A percentile compares a stretch with the other conserved stretches of the same genome.
These are phyloP conservation scores for Spermophilus dauricus DNA, from an alignment of 2,113 vertebrate species.

Conservation along the genomic window DNA sequence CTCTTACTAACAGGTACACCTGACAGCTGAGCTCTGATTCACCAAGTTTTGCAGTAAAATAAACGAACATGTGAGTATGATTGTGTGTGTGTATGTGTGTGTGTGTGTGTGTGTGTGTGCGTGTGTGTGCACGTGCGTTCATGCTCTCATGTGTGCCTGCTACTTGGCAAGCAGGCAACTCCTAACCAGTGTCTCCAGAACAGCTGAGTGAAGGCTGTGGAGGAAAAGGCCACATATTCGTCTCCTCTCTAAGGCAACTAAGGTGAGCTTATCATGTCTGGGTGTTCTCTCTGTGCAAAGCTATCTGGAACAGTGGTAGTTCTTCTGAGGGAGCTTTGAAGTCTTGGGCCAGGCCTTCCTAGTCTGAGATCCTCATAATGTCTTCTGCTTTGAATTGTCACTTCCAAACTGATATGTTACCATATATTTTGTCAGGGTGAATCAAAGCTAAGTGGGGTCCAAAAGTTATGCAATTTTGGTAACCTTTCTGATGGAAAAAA, in stretches of 20 bases:
- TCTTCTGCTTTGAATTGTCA: neutral
- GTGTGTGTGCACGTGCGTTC: neutral
- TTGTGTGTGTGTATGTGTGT: neutral
- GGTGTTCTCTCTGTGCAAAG: neutral
- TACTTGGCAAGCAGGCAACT: neutral
- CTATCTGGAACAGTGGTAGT: accelerated
- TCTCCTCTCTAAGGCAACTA: neutral
- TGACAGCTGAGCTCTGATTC: neutral
- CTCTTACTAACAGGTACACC: neutral
- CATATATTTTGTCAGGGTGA: neutral
- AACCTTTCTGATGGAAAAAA: neutral
- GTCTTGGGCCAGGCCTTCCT: neutral
- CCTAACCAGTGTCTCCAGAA: neutral
- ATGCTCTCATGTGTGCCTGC: no score
- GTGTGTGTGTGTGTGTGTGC: neutral
- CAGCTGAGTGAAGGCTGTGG: neutral
- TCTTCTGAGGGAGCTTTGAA: neutral
- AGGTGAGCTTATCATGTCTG: neutral
- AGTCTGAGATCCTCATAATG: neutral
- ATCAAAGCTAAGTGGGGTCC: neutral
- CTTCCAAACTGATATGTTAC: neutral
- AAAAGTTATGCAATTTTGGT: neutral
- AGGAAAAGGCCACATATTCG: neutral
- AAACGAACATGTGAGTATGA: neutral
- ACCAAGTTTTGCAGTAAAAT: neutral